Conservation (phyloP, 2,888 invertebrate species). For the Epinotia nisella region DNA sequence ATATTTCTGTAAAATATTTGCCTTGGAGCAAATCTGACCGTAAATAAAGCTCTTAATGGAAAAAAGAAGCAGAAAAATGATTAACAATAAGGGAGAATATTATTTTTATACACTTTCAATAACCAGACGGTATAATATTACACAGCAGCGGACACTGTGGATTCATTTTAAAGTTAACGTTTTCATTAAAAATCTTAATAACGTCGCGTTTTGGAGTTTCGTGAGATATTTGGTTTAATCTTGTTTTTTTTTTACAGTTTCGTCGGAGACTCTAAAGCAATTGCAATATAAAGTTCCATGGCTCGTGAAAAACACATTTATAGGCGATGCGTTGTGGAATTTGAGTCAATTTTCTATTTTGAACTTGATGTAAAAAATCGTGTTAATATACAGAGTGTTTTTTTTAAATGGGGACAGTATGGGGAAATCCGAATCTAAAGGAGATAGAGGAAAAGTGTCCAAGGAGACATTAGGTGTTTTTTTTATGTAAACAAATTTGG, state of each 20-base stretch:
- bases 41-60: not conserved
- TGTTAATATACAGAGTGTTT: no score
- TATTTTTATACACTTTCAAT: slow-evolving; percentile 6
- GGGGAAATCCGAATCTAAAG: no score
- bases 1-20: no score
- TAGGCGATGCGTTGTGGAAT: no score
- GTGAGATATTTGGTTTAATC: slow-evolving; percentile 2
- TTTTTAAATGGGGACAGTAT: no score
- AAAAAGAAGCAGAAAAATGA: slow-evolving; percentile 1
- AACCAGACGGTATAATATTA: slow-evolving; percentile 15
- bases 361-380: no score
- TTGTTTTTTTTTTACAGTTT: slow-evolving; percentile 1
- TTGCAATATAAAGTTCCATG: not conserved
- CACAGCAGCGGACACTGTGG: not conserved
- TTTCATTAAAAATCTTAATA: slow-evolving; percentile 28
- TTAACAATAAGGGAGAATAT: slow-evolving; percentile 11
- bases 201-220: slow-evolving; percentile 11
- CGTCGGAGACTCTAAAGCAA: not conserved
- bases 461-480: no score
- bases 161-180: slow-evolving; percentile 25
- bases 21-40: not conserved
- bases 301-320: no score
- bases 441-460: no score
- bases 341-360: no score
- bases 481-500: no score